Evolutionary conservation across 2,113 vertebrate genomes (phyloP).

Genomic region (Callorhinus ursinus): DNA sequence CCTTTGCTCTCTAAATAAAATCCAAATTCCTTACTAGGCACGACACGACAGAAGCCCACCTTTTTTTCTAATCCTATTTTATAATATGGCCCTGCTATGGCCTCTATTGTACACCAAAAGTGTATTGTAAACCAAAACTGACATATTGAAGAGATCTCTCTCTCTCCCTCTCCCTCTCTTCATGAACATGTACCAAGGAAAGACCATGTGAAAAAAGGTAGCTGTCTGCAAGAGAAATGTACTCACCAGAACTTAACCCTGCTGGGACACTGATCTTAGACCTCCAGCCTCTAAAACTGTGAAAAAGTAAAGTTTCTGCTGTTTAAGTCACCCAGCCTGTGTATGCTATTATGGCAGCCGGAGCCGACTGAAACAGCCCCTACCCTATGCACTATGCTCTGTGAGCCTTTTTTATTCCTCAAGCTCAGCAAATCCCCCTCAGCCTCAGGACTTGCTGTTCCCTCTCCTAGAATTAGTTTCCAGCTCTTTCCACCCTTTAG

Average conservation of each 20-base stretch:
- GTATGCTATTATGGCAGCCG: background rate
- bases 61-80: background rate
- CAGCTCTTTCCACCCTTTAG: background rate
- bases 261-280: background rate
- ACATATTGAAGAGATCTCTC: background rate
- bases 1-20: conserved; percentile 15
- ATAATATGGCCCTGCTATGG: background rate
- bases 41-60: background rate
- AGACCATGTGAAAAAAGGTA: background rate
- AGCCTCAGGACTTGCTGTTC: background rate
- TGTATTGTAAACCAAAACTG: background rate
- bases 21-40: background rate
- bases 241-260: background rate
- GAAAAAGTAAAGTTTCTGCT: background rate
- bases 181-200: background rate
- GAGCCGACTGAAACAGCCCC: background rate
- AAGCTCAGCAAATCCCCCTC: background rate
- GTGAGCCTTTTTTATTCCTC: background rate
- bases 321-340: background rate
- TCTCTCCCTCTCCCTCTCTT: background rate
- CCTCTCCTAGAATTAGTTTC: background rate
- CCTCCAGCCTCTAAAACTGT: background rate
- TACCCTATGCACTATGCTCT: fast-evolving
- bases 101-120: background rate
- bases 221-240: background rate